These are phyloP conservation scores for Hermatobates lingyangjiaoensis DNA, from an alignment of 1,140 invertebrate species.

Conservation along the genomic window DNA sequence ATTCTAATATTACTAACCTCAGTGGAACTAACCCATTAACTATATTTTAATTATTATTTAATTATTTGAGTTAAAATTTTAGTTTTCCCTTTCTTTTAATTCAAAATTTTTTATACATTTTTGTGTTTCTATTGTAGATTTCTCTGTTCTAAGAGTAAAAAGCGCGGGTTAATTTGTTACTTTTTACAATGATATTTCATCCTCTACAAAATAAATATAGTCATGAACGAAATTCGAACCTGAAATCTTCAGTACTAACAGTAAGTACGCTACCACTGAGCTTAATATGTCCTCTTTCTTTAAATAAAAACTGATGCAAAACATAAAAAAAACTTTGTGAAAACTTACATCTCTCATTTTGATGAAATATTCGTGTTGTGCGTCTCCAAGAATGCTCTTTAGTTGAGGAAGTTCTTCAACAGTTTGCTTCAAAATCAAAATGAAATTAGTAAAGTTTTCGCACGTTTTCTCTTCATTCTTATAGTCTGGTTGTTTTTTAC, in stretches of 20 bases:
- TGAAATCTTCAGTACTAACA: not conserved
- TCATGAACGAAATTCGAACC: not conserved
- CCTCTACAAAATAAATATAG: not conserved
- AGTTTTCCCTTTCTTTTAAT: too few relatives aligned
- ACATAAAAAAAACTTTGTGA: not conserved
- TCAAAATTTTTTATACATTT: too few relatives aligned
- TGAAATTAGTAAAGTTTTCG: constrained; percentile 60
- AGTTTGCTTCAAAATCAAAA: constrained; percentile 56
- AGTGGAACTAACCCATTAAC: too few relatives aligned
- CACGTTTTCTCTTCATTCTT: constrained; percentile 36
- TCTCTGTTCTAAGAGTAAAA: too few relatives aligned
- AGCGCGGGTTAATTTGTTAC: not conserved
- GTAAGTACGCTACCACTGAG: not conserved
- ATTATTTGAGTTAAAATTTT: not conserved
- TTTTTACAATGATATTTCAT: not conserved
- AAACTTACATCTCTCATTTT: constrained; percentile 16
- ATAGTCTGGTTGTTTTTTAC: constrained; percentile 33
- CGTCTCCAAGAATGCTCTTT: constrained; percentile 21
- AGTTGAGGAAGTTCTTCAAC: constrained; percentile 50
- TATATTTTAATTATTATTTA: not conserved
- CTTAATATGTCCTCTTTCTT: not conserved
- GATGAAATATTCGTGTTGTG: constrained; percentile 15
- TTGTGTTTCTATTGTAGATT: too few relatives aligned
- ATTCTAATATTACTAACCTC: too few relatives aligned
- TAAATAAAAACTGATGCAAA: not conserved